A percentile compares a stretch with the other conserved stretches of the same genome.
phyloP scores from a whole-genome alignment of 2,113 vertebrate species.

The Oreotrochilus melanogaster region DNA sequence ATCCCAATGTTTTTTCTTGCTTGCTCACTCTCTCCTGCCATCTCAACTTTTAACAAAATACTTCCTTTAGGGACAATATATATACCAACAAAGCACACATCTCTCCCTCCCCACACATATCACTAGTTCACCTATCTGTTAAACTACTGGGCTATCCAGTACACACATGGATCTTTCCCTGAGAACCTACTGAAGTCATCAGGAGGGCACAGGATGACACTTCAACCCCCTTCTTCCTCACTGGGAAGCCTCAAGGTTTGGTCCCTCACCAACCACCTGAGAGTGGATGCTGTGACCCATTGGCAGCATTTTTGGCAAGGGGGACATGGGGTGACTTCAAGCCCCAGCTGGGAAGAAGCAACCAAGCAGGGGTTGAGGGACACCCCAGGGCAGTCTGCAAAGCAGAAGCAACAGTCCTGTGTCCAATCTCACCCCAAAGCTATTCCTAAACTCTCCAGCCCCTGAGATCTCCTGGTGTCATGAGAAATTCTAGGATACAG shows the following conservation, averaged over 20 bases:
- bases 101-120: neutral
- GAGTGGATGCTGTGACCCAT: neutral
- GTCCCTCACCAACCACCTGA: neutral
- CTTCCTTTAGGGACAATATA: neutral
- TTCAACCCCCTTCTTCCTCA: neutral
- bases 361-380: neutral
- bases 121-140: neutral
- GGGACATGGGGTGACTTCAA: neutral
- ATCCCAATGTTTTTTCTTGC: neutral
- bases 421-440: neutral
- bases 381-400: neutral
- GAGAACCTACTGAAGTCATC: neutral
- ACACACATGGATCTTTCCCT: fast-evolving
- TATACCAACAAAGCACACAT: neutral
- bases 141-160: neutral
- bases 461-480: neutral
- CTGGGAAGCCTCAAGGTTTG: neutral
- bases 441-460: neutral
- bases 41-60: neutral
- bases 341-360: neutral
- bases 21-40: neutral
- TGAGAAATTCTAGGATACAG: neutral
- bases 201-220: neutral
- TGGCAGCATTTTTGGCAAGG: neutral
- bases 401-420: neutral